phyloP scores from a whole-genome alignment of 2,888 invertebrate species.

The Phragmatobia fuliginosa region DNA sequence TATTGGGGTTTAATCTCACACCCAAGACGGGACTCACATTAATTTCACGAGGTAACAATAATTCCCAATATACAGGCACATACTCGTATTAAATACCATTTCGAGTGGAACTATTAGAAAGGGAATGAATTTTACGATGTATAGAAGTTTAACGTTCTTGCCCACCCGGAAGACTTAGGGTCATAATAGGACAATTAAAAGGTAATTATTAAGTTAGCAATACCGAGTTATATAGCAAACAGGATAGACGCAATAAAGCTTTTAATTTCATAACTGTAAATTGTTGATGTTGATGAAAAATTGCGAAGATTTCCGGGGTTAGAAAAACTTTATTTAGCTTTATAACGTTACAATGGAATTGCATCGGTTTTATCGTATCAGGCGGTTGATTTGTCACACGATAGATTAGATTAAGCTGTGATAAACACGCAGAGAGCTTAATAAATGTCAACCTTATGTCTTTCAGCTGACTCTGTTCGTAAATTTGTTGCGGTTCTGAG shows the following conservation, averaged over 20 bases:
- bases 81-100: constrained; percentile 42
- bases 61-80: constrained; percentile 41
- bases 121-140: constrained; percentile 47
- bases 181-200: constrained; percentile 50
- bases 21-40: constrained; percentile 27
- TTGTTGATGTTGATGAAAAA: constrained; percentile 28
- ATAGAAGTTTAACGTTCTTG: constrained; percentile 35
- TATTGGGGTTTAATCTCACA: constrained; percentile 13
- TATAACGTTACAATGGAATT: constrained; percentile 4
- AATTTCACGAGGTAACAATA: constrained; percentile 40
- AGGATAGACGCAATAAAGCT: constrained; percentile 41
- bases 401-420: neutral
- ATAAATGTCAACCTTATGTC: neutral
- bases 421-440: neutral
- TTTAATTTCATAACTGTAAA: constrained; percentile 47
- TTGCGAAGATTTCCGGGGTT: constrained; percentile 15
- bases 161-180: constrained; percentile 47
- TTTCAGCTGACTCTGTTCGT: neutral
- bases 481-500: neutral
- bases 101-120: constrained; percentile 45
- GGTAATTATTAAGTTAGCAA: constrained; percentile 53
- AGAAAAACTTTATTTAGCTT: constrained; percentile 11
- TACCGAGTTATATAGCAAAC: constrained; percentile 44
- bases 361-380: constrained; percentile 2
- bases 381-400: neutral